Conservation (phyloP, 2,113 vertebrate genomes). For the Penelope pileata region DNA sequence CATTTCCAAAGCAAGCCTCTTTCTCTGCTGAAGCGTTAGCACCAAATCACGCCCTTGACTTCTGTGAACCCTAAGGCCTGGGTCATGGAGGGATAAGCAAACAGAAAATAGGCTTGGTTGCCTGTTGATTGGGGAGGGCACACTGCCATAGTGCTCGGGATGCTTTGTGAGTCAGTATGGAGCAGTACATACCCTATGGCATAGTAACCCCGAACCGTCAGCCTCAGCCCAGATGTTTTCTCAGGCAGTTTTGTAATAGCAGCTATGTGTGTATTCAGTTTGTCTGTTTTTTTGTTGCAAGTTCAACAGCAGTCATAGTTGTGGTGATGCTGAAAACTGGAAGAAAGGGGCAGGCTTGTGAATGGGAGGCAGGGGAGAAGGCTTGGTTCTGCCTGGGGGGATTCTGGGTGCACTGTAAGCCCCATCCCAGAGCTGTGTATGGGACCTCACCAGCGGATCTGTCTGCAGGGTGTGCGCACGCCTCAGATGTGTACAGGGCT, state of each 20-base stretch:
- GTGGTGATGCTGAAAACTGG: background rate
- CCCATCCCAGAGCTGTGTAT: fast-evolving
- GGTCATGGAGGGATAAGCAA: background rate
- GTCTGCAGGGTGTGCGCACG: background rate
- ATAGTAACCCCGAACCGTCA: background rate
- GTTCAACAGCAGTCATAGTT: background rate
- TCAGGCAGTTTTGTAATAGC: background rate
- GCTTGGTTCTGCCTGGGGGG: fast-evolving
- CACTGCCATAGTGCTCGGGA: background rate
- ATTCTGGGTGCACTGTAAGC: background rate
- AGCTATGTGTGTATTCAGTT: background rate
- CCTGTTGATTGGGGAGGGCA: background rate
- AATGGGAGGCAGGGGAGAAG: fast-evolving
- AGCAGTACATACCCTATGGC: fast-evolving
- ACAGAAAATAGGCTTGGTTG: background rate
- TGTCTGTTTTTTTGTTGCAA: background rate
- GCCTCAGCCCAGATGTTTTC: background rate
- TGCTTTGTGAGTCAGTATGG: background rate
- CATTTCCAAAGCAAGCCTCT: background rate
- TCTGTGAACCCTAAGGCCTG: background rate
- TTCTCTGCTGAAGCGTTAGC: background rate
- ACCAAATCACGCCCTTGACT: background rate
- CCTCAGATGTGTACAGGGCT: background rate
- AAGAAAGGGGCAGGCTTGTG: background rate
- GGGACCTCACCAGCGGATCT: background rate